A percentile compares a stretch with the other conserved stretches of the same genome.
Conservation (phyloP, 2,113 vertebrate genomes). For the Syngnathoides biaculeatus region DNA sequence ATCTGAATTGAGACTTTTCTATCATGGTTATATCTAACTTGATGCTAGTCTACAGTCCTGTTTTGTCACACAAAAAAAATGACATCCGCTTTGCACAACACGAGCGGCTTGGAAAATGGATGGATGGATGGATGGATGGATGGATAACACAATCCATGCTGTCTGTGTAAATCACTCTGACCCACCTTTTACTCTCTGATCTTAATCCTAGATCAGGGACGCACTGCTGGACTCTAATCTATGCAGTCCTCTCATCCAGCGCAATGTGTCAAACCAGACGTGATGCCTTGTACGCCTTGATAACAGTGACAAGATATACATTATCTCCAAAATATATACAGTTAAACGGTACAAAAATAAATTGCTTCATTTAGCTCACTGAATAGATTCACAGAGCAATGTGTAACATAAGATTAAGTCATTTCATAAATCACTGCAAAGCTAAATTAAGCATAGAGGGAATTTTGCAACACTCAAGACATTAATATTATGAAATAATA, state of each 20-base stretch:
- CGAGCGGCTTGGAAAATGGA: too few species aligned
- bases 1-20: conserved; percentile 6
- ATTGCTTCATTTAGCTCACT: conserved; percentile 40
- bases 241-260: conserved; percentile 10
- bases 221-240: conserved; percentile 27
- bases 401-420: conserved; percentile 11
- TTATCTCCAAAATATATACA: conserved; percentile 59
- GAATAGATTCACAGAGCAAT: conserved; percentile 33
- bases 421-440: conserved; percentile 24
- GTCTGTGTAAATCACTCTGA: conserved; percentile 2
- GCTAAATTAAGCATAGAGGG: conserved; percentile 18
- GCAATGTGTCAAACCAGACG: conserved; percentile 8
- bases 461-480: conserved; percentile 23
- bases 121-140: too few species aligned
- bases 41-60: conserved; percentile 3
- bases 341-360: conserved; percentile 65
- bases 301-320: conserved; percentile 45
- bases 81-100: conserved; percentile 30
- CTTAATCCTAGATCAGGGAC: conserved; percentile 52
- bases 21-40: background rate
- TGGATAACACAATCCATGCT: conserved; percentile 41
- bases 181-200: conserved; percentile 13
- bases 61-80: conserved; percentile 2
- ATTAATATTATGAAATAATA: background rate
- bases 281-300: background rate